These are phyloP conservation scores for Colletes latitarsis DNA, from an alignment of 1,140 invertebrate species.

Conservation along the genomic window DNA sequence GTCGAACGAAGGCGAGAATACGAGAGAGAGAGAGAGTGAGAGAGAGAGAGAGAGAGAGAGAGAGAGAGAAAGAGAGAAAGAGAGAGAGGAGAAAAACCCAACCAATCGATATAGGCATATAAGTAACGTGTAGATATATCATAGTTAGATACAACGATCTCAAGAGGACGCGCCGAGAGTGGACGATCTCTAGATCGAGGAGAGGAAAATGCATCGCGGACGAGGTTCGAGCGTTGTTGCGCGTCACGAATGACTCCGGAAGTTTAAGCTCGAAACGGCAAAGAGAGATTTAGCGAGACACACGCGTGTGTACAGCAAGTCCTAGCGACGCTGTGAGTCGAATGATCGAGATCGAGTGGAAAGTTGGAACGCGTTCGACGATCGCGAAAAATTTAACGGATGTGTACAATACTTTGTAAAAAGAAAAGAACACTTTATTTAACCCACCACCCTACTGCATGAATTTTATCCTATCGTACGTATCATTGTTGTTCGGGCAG, in stretches of 20 bases:
- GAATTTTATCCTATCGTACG: too few species aligned
- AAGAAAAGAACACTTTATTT: too few species aligned
- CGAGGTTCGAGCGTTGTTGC: conserved; percentile 4
- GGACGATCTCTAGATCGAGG: conserved; percentile 64
- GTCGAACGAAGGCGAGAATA: not conserved
- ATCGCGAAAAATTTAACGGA: too few species aligned
- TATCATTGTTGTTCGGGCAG: too few species aligned
- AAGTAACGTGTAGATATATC: conserved; percentile 80
- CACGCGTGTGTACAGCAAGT: not conserved
- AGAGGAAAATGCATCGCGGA: conserved; percentile 7
- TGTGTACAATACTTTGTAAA: too few species aligned
- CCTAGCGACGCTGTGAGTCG: too few species aligned
- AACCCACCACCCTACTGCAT: too few species aligned
- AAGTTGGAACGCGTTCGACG: too few species aligned
- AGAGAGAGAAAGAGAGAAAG: not conserved
- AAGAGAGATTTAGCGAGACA: conserved; percentile 2
- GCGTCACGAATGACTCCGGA: conserved; percentile 7
- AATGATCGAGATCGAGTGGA: too few species aligned
- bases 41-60: not conserved
- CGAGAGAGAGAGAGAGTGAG: not conserved
- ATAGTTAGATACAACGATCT: conserved; percentile 81
- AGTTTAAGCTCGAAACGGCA: not conserved
- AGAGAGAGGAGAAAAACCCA: conserved; percentile 12
- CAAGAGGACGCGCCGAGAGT: conserved; percentile 73
- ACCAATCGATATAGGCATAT: conserved; percentile 69